phyloP scores from a whole-genome alignment of 2,113 vertebrate genomes.

The Malurus elegans region DNA sequence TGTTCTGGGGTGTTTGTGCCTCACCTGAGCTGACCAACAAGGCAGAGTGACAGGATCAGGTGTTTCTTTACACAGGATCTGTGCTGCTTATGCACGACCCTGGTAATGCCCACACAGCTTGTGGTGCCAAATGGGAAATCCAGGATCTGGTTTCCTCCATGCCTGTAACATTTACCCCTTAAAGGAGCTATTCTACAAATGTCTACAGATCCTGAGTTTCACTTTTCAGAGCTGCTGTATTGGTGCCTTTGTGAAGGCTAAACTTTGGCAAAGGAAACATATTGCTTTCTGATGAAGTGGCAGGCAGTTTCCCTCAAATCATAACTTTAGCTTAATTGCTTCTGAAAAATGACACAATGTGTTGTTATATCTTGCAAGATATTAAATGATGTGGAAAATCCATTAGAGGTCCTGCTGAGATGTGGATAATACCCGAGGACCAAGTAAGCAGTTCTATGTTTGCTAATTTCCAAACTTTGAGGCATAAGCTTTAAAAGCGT shows the following conservation, averaged over 20 bases:
- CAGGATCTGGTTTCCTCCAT: background rate
- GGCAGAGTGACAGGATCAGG: background rate
- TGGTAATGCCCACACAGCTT: background rate
- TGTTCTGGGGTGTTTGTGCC: rapidly evolving
- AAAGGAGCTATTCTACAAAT: background rate
- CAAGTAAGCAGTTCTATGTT: background rate
- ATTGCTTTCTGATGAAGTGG: background rate
- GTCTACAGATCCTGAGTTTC: background rate
- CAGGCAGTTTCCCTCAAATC: background rate
- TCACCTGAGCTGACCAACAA: background rate
- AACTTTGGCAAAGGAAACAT: background rate
- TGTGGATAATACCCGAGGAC: background rate
- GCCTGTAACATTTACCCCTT: background rate
- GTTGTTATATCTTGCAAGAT: background rate
- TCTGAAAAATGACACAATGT: constrained; percentile 24
- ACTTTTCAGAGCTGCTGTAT: background rate
- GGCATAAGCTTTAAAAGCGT: background rate
- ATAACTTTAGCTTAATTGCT: constrained; percentile 24
- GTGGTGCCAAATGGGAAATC: background rate
- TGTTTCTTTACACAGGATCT: background rate
- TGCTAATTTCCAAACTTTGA: constrained; percentile 7
- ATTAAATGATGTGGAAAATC: constrained; percentile 55
- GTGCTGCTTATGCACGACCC: background rate
- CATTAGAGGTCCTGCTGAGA: constrained; percentile 56
- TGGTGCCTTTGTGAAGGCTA: background rate